Conservation (phyloP, 2,113 vertebrate genomes). For the Trichechus manatus region DNA sequence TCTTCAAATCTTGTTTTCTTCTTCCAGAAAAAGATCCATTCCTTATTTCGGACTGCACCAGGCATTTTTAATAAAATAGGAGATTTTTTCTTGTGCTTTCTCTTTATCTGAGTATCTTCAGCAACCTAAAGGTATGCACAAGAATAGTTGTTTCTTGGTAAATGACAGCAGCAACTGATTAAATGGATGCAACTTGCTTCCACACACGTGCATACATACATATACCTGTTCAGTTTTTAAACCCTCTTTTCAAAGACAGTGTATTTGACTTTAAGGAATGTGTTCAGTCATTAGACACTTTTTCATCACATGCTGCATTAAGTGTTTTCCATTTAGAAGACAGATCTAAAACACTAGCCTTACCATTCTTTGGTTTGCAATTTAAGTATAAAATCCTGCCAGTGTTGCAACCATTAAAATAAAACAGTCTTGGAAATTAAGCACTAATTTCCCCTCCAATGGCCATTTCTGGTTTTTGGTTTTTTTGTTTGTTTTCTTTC, state of each 20-base stretch:
- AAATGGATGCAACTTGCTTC: background rate
- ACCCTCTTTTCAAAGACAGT: background rate
- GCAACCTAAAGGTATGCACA: background rate
- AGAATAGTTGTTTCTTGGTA: background rate
- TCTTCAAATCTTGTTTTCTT: slow-evolving; percentile 3
- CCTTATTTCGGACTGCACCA: background rate
- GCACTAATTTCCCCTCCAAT: slow-evolving; percentile 77
- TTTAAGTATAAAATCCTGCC: slow-evolving; percentile 76
- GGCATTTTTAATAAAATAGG: background rate
- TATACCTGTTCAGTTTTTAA: background rate
- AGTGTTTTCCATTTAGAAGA: slow-evolving; percentile 74
- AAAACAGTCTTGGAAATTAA: slow-evolving; percentile 80
- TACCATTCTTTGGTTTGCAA: slow-evolving; percentile 60
- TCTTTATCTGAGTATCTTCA: background rate
- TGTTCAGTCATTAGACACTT: slow-evolving; percentile 30
- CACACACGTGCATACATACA: background rate
- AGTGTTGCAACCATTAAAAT: slow-evolving; percentile 78
- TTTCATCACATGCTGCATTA: slow-evolving; percentile 48
- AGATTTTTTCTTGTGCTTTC: background rate
- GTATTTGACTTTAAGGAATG: slow-evolving; percentile 15
- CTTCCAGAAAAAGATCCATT: background rate
- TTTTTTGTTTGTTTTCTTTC: slow-evolving; percentile 47
- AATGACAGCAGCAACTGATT: background rate
- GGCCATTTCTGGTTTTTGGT: slow-evolving; percentile 45
- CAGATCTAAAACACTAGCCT: slow-evolving; percentile 62